Percentiles rank a stretch among this genome's conserved stretches.
Conservation (phyloP, 2,113 vertebrate species). For the Salvator merianae region DNA sequence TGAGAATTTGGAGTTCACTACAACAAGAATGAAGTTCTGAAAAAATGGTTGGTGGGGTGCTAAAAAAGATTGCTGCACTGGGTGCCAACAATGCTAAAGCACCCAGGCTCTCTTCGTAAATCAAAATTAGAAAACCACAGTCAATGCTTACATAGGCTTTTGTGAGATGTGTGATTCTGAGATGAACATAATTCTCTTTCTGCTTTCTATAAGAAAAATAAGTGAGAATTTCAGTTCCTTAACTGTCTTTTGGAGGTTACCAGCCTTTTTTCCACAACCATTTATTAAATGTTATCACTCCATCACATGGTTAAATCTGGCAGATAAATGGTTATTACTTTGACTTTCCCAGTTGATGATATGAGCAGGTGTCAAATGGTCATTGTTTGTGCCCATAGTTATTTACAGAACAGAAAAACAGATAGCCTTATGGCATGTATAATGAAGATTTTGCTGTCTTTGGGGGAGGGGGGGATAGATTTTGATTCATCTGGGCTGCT, state of each 20-base stretch:
- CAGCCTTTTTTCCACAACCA: not conserved
- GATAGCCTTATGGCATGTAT: not conserved
- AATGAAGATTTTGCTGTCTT: not conserved
- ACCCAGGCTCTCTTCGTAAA: no score
- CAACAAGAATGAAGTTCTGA: no score
- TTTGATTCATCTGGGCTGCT: not conserved
- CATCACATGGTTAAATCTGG: conserved; percentile 1
- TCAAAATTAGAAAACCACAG: no score
- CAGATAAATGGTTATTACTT: not conserved
- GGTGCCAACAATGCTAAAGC: no score
- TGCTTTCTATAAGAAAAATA: not conserved
- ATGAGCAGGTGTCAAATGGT: conserved; percentile 7
- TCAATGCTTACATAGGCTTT: not conserved
- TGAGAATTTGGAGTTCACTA: no score
- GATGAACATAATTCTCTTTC: not conserved
- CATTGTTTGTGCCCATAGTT: conserved; percentile 9
- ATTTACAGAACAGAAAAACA: conserved; percentile 25
- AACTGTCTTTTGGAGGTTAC: not conserved
- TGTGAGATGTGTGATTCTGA: not conserved
- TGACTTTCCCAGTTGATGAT: not conserved
- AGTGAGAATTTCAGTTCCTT: not conserved
- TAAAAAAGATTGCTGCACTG: no score
- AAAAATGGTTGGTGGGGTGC: no score
- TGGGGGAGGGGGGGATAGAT: not conserved
- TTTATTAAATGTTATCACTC: conserved; percentile 7